Conservation (phyloP, 2,113 vertebrate species). For the Tringa solitaria region DNA sequence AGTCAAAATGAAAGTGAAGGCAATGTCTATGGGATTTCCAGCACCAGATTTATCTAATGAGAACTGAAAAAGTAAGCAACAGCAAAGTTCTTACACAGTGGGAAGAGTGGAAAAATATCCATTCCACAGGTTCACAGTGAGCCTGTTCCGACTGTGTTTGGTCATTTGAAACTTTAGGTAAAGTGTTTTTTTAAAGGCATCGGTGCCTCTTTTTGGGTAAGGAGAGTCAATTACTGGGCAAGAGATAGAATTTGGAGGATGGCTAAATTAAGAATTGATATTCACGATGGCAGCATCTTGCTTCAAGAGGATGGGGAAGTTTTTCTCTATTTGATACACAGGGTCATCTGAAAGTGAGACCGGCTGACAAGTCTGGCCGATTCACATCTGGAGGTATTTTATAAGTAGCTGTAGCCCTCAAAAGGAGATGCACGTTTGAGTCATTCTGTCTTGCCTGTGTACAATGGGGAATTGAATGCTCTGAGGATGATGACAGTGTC, state of each 20-base stretch:
- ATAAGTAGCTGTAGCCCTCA: background rate
- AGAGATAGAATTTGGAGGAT: background rate
- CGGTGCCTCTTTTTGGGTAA: background rate
- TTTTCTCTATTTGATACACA: background rate
- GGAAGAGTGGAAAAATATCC: background rate
- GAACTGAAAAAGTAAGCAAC: background rate
- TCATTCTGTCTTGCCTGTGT: background rate
- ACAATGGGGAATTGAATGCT: fast-evolving
- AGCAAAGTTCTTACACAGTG: background rate
- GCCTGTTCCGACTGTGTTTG: background rate
- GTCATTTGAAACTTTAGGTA: background rate
- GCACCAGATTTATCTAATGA: background rate
- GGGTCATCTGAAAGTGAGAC: too few species aligned
- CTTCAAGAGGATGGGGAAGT: background rate
- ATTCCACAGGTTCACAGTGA: fast-evolving
- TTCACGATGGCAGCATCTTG: background rate
- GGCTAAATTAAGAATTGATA: background rate
- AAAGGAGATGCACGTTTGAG: background rate
- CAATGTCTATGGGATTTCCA: background rate
- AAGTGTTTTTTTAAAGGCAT: background rate
- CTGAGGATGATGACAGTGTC: background rate
- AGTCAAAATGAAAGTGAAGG: background rate
- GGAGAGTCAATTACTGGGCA: background rate
- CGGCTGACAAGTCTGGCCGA: background rate
- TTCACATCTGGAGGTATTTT: background rate